Evolutionary conservation across 2,113 vertebrate genomes (phyloP).

Genomic region (human): GRCh38 chr2:3681001-3681500

Average conservation of each 20-base stretch:
- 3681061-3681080: accelerated
- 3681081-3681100: accelerated
- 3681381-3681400: background rate
- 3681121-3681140: accelerated
- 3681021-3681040: accelerated
- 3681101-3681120: accelerated
- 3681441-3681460: background rate
- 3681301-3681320: background rate
- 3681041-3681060: accelerated
- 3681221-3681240: accelerated
- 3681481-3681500: accelerated
- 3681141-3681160: accelerated
- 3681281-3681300: accelerated
- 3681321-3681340: background rate
- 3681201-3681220: too few species aligned
- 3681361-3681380: background rate
- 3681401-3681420: background rate
- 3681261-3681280: accelerated
- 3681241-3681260: too few species aligned
- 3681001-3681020: background rate
- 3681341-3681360: background rate
- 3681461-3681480: accelerated
- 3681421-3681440: accelerated
- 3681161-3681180: accelerated
- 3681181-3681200: background rate